These are phyloP conservation scores for Poecile atricapillus DNA, from an alignment of 2,113 vertebrate genomes.

Conservation along the genomic window DNA sequence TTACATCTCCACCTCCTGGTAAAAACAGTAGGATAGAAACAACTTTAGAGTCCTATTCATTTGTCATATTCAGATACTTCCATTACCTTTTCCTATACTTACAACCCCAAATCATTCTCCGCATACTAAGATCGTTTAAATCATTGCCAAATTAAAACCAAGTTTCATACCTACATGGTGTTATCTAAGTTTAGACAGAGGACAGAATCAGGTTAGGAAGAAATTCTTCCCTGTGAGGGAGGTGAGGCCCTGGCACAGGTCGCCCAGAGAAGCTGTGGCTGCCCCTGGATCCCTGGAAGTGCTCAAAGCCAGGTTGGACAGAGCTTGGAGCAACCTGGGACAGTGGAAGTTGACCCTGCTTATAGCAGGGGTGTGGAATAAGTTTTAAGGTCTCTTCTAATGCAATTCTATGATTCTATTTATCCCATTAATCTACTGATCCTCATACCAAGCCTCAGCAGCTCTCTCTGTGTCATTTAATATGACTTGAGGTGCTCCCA, in stretches of 20 bases:
- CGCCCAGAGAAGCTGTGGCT: neutral
- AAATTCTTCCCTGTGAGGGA: neutral
- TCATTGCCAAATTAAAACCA: neutral
- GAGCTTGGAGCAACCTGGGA: neutral
- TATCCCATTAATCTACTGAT: neutral
- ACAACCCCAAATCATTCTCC: neutral
- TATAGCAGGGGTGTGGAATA: rapidly evolving
- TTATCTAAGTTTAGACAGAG: neutral
- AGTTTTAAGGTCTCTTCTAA: neutral
- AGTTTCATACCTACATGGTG: neutral
- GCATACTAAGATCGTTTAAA: neutral
- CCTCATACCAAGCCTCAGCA: neutral
- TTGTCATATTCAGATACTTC: neutral
- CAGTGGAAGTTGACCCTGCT: neutral
- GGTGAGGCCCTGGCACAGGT: rapidly evolving
- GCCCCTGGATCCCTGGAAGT: neutral
- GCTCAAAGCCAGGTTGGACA: rapidly evolving
- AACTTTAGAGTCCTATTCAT: neutral
- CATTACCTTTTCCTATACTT: neutral
- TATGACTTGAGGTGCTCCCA: neutral
- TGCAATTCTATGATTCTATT: neutral
- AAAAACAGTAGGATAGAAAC: neutral
- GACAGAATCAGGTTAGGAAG: neutral
- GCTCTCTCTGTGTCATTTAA: neutral
- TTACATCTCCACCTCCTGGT: neutral